phyloP scores from a whole-genome alignment of 2,888 invertebrate species.

The Ophioninae sp. region DNA sequence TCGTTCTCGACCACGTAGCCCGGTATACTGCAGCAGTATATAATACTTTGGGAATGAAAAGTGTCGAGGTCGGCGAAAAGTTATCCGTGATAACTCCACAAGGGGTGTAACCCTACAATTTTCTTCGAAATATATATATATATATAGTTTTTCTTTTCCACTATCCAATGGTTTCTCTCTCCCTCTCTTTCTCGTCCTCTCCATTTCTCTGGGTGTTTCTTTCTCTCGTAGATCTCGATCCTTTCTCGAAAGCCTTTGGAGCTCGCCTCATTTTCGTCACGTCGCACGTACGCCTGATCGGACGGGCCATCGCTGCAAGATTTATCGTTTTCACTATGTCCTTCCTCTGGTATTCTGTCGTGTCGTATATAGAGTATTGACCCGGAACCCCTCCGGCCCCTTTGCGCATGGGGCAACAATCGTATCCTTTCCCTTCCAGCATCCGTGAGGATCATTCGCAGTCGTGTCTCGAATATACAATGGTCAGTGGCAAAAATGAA shows the following conservation, averaged over 20 bases:
- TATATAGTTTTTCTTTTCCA: conserved; percentile 22
- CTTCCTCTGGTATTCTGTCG: conserved; percentile 16
- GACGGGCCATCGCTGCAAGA: conserved; percentile 65
- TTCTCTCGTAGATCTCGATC: background rate
- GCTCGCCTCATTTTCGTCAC: conserved; percentile 63
- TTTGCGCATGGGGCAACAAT: conserved; percentile 38
- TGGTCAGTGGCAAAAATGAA: conserved; percentile 39
- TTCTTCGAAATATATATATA: conserved; percentile 6
- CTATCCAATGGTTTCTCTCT: conserved; percentile 28
- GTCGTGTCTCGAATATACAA: conserved; percentile 63
- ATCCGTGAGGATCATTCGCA: conserved; percentile 35
- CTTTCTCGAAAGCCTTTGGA: conserved; percentile 9
- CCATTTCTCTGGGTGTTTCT: conserved; percentile 7
- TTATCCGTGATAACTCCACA: conserved; percentile 58
- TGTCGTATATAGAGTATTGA: background rate
- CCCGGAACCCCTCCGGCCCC: background rate
- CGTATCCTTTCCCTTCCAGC: conserved; percentile 31
- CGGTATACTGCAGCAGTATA: conserved; percentile 31
- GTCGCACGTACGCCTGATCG: conserved; percentile 62
- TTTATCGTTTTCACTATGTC: conserved; percentile 61
- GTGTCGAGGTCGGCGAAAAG: conserved; percentile 56
- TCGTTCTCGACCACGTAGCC: conserved; percentile 55
- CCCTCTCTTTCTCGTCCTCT: background rate
- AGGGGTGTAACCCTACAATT: conserved; percentile 32
- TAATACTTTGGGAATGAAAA: conserved; percentile 55